Conservation (phyloP, 2,888 invertebrate genomes). For the Gibbula magus region DNA sequence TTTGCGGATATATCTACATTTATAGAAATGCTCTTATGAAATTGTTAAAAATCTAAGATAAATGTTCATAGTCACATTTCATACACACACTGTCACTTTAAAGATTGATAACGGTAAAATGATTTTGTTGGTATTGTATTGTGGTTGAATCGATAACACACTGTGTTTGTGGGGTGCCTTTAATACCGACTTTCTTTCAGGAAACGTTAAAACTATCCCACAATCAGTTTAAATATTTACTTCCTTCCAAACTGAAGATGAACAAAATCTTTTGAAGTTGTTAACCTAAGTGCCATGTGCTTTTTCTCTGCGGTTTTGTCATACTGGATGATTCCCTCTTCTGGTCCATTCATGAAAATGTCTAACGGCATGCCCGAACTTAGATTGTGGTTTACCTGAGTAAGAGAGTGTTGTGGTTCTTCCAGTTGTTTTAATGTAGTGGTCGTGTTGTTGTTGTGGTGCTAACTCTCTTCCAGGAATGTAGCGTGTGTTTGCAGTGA, state of each 20-base stretch:
- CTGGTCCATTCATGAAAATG: neutral
- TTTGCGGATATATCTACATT: no score
- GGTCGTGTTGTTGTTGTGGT: constrained; percentile 1
- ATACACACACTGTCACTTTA: no score
- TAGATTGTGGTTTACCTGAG: constrained; percentile 12
- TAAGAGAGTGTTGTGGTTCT: neutral
- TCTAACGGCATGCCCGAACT: constrained; percentile 12
- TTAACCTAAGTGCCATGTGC: constrained; percentile 6
- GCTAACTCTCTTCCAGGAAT: neutral
- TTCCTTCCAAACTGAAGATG: constrained; percentile 7
- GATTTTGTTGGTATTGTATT: no score
- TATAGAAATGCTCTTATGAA: no score
- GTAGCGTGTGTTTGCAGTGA: no score
- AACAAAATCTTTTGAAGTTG: constrained; percentile 20
- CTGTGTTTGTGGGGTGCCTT: neutral
- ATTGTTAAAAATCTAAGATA: no score
- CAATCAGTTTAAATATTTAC: neutral
- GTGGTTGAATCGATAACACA: no score
- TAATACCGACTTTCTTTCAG: constrained; percentile 9
- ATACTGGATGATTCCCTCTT: neutral
- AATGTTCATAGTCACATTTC: no score
- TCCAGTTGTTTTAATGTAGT: neutral
- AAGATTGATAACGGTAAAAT: no score
- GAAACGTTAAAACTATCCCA: neutral
- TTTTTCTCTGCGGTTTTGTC: constrained; percentile 2